These are phyloP conservation scores for Dicrurus megarhynchus DNA, from an alignment of 2,113 vertebrate species.

Conservation along the genomic window DNA sequence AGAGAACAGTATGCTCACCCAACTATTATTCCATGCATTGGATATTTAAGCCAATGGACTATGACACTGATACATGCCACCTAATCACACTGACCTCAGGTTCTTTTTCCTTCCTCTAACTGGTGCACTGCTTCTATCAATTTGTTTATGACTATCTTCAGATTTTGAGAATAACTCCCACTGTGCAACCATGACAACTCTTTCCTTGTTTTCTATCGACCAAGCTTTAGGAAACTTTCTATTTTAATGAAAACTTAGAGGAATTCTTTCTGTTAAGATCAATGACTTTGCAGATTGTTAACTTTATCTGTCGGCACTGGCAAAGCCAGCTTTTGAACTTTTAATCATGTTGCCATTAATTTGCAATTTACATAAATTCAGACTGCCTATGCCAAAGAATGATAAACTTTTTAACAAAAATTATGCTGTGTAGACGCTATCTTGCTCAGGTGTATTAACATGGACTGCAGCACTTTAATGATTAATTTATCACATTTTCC, in stretches of 20 bases:
- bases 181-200: not conserved
- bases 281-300: not conserved
- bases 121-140: not conserved
- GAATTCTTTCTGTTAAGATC: not conserved
- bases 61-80: not conserved
- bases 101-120: not conserved
- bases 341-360: not conserved
- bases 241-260: not conserved
- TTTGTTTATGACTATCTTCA: not conserved
- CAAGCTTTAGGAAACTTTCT: not conserved
- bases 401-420: not conserved
- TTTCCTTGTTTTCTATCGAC: not conserved
- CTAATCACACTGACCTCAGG: not conserved
- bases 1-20: conserved; percentile 10
- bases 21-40: not conserved
- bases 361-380: not conserved
- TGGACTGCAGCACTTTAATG: not conserved
- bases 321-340: not conserved
- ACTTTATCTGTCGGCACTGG: not conserved
- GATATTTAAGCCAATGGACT: conserved; percentile 20
- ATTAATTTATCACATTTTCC: not conserved
- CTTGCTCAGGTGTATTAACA: not conserved
- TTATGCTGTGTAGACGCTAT: not conserved
- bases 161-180: not conserved
- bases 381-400: not conserved